phyloP scores from a whole-genome alignment of 2,888 invertebrate genomes.

The Baccha elongata region DNA sequence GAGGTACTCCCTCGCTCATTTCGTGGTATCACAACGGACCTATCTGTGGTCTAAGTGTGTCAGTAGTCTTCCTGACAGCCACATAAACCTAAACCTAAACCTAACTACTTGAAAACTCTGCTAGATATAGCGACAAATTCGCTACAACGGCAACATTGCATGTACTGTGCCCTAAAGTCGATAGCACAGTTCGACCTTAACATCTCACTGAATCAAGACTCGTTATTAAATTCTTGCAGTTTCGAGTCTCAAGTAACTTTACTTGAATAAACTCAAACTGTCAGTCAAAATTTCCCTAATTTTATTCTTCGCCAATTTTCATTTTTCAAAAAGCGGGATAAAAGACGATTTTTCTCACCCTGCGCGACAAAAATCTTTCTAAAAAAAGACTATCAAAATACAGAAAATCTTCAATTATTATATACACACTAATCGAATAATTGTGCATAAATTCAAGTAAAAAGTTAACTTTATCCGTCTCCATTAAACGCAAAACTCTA shows the following conservation, averaged over 20 bases:
- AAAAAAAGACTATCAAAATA: conserved; percentile 38
- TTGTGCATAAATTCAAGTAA: conserved; percentile 35
- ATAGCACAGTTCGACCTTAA: conserved; percentile 18
- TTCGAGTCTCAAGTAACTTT: conserved; percentile 53
- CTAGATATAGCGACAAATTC: no score
- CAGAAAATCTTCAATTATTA: conserved; percentile 1
- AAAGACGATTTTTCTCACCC: conserved; percentile 61
- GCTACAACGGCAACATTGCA: no score
- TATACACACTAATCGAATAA: conserved; percentile 7
- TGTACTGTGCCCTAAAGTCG: conserved; percentile 18
- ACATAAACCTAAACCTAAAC: no score
- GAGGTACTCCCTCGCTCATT: no score
- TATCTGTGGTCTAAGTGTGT: no score
- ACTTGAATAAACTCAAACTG: conserved; percentile 55
- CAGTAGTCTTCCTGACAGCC: no score
- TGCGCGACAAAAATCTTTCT: conserved; percentile 49
- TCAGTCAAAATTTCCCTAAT: conserved; percentile 65
- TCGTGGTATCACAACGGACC: no score
- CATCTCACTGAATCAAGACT: conserved; percentile 17
- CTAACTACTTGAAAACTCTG: no score
- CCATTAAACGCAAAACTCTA: conserved; percentile 21
- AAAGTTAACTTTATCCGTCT: background rate
- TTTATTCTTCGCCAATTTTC: conserved; percentile 59
- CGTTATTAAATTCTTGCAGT: conserved; percentile 1
- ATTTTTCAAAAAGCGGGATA: conserved; percentile 73